phyloP scores from a whole-genome alignment of 2,113 vertebrate genomes.

The Tenrec ecaudatus region DNA sequence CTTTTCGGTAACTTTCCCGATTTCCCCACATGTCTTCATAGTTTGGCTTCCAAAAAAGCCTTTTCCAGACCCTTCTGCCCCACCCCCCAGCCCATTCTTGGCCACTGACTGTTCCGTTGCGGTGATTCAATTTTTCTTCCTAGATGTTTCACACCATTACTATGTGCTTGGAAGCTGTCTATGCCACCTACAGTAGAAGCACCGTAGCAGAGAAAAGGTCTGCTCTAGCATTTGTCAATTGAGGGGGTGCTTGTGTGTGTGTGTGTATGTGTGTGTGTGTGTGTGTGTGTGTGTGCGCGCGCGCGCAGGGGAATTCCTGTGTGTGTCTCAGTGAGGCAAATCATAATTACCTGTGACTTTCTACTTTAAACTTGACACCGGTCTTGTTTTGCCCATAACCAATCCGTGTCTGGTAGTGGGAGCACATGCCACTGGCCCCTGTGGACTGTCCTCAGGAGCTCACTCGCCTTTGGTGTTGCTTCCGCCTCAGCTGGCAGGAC shows the following conservation, averaged over 20 bases:
- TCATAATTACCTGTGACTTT: background rate
- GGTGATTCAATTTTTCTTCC: slow-evolving; percentile 24
- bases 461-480: background rate
- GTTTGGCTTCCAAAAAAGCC: background rate
- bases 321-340: background rate
- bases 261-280: background rate
- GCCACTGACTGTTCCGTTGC: background rate
- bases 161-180: background rate
- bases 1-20: background rate
- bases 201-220: background rate
- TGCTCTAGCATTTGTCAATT: background rate
- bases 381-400: slow-evolving; percentile 15
- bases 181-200: background rate
- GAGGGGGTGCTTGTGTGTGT: background rate
- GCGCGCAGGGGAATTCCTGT: no score
- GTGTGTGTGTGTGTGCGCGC: background rate
- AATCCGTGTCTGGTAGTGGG: background rate
- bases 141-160: background rate
- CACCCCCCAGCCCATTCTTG: background rate
- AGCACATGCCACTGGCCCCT: background rate
- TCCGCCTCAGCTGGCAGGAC: background rate
- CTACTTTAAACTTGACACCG: slow-evolving; percentile 24
- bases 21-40: slow-evolving; percentile 10
- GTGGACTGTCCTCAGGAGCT: background rate
- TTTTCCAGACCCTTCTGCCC: background rate